Conservation (phyloP, 2,888 invertebrate species). For the Cosmia trapezina region DNA sequence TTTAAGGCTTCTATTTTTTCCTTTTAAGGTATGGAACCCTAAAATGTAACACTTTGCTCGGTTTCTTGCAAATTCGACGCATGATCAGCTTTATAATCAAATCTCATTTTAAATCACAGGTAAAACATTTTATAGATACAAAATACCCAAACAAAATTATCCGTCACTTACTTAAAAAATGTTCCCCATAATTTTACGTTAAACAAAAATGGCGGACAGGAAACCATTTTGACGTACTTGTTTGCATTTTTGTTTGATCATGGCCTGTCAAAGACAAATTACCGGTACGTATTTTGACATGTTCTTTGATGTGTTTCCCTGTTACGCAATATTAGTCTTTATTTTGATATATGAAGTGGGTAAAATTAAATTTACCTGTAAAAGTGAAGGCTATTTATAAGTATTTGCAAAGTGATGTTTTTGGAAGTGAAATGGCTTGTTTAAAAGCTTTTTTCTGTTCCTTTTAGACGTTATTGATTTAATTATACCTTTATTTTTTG, state of each 20-base stretch:
- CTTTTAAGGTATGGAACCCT: too few species aligned
- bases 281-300: conserved; percentile 39
- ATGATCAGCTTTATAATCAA: neutral
- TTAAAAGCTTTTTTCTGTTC: conserved; percentile 46
- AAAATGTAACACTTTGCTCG: neutral
- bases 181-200: neutral
- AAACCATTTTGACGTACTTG: conserved; percentile 35
- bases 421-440: conserved; percentile 18
- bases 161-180: neutral
- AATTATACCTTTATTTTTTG: conserved; percentile 29
- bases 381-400: conserved; percentile 21
- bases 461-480: conserved; percentile 43
- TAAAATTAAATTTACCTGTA: conserved; percentile 46
- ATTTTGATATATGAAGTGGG: conserved; percentile 48
- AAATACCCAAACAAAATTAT: conserved; percentile 14
- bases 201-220: conserved; percentile 20
- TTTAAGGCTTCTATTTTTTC: too few species aligned
- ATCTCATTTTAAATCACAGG: too few species aligned
- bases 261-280: conserved; percentile 52
- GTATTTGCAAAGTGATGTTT: conserved; percentile 11
- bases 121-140: too few species aligned
- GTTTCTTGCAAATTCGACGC: neutral
- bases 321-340: conserved; percentile 40
- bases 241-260: conserved; percentile 55
- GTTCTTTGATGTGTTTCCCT: conserved; percentile 49